phyloP scores from a whole-genome alignment of 2,797 vertebrate species.

The Acestrorhynchus altus region DNA sequence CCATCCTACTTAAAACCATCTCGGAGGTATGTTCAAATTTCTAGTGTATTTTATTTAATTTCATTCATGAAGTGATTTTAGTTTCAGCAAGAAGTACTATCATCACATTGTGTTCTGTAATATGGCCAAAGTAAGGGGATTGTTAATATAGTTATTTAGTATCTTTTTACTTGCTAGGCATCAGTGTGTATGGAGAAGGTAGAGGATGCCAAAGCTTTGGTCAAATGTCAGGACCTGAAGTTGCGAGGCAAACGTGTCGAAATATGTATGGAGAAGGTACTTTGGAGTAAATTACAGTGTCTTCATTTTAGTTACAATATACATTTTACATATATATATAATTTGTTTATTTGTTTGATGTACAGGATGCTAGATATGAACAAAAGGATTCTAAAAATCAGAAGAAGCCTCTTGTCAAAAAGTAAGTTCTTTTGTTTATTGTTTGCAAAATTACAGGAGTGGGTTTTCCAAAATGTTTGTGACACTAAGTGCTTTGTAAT shows the following conservation, averaged over 20 bases:
- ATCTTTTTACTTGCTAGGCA: conserved; percentile 74
- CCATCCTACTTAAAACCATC: conserved; percentile 77
- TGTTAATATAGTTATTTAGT: not conserved
- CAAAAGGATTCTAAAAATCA: not conserved
- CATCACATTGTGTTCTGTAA: not conserved
- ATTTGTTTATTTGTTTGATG: conserved; percentile 3
- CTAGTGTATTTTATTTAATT: not conserved
- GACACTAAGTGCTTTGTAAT: too few relatives aligned
- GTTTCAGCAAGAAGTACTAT: not conserved
- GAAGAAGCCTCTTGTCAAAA: conserved; percentile 47
- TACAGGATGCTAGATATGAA: conserved; percentile 33
- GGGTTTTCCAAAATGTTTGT: too few relatives aligned
- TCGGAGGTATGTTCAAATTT: conserved; percentile 47
- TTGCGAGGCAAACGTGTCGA: conserved; percentile 74
- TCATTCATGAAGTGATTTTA: not conserved
- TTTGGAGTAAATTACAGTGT: not conserved
- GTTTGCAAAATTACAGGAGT: not conserved
- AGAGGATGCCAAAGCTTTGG: conserved; percentile 81
- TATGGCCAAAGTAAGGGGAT: not conserved
- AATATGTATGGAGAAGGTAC: conserved; percentile 68
- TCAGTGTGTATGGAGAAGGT: conserved; percentile 82
- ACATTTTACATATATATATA: too few relatives aligned
- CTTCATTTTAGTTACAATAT: too few relatives aligned
- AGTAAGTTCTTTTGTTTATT: conserved; percentile 45
- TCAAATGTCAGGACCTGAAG: conserved; percentile 65